phyloP scores from a whole-genome alignment of 2,113 vertebrate species.

The Anguilla rostrata region DNA sequence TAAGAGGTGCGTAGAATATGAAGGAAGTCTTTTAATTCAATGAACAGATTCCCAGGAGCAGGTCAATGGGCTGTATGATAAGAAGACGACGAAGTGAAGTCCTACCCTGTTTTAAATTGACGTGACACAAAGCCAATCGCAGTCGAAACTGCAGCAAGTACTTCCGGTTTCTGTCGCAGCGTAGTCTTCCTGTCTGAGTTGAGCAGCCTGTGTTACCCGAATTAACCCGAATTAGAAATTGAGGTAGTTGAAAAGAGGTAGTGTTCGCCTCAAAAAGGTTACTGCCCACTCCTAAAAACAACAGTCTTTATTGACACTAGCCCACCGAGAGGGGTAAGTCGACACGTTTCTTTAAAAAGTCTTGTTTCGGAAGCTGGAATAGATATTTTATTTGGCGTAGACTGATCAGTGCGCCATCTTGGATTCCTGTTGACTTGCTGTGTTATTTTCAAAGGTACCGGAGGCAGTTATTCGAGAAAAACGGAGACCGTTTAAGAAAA shows the following conservation, averaged over 20 bases:
- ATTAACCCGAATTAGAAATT: neutral
- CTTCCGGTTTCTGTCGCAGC: neutral
- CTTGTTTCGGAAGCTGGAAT: neutral
- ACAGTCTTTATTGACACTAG: neutral
- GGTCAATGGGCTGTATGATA: no score
- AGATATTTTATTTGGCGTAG: slow-evolving; percentile 42
- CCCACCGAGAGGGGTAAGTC: slow-evolving; percentile 46
- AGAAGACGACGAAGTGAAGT: neutral
- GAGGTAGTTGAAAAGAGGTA: neutral
- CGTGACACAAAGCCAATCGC: neutral
- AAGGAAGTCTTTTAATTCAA: no score
- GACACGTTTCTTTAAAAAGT: fast-evolving
- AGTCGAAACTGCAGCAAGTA: neutral
- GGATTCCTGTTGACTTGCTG: neutral
- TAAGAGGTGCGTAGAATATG: no score
- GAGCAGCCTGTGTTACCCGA: no score
- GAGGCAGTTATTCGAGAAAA: no score
- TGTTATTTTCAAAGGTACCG: neutral
- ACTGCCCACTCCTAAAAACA: neutral
- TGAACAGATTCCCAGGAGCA: no score
- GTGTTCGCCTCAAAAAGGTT: no score
- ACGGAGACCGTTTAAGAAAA: no score
- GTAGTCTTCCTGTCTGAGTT: neutral
- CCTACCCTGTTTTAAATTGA: neutral
- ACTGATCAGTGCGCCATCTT: slow-evolving; percentile 60